Percentiles rank a stretch among this genome's conserved stretches.
Conservation (phyloP, 2,113 vertebrate genomes). For the Psophia crepitans region DNA sequence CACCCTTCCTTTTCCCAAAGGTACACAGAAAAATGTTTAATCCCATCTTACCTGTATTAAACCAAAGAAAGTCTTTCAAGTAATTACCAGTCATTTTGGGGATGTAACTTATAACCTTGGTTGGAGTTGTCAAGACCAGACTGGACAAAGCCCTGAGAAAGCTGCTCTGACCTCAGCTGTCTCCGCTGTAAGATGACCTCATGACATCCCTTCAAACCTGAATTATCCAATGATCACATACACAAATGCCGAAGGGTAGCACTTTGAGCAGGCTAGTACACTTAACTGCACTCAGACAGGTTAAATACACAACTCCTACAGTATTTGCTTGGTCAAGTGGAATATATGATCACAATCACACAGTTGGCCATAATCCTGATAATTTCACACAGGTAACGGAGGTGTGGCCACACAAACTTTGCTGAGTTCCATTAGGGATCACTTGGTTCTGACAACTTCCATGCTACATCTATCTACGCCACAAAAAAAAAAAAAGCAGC, state of each 20-base stretch:
- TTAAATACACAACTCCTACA: background rate
- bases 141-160: background rate
- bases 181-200: background rate
- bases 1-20: background rate
- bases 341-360: background rate
- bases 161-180: background rate
- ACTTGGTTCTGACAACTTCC: background rate
- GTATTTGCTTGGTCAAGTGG: background rate
- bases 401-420: background rate
- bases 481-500: background rate
- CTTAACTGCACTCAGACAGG: background rate
- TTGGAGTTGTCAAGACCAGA: background rate
- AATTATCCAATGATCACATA: background rate
- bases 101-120: background rate
- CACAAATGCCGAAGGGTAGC: background rate
- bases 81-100: background rate
- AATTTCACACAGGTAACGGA: background rate
- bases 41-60: background rate
- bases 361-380: background rate
- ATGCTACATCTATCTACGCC: background rate
- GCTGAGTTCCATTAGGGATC: background rate
- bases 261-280: background rate
- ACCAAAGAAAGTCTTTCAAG: background rate
- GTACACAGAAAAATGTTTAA: background rate
- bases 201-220: background rate